Percentiles rank a stretch among this genome's conserved stretches.
Evolutionary conservation across 2,888 invertebrate genomes (phyloP).

Genomic region (Napeogenes inachia): DNA sequence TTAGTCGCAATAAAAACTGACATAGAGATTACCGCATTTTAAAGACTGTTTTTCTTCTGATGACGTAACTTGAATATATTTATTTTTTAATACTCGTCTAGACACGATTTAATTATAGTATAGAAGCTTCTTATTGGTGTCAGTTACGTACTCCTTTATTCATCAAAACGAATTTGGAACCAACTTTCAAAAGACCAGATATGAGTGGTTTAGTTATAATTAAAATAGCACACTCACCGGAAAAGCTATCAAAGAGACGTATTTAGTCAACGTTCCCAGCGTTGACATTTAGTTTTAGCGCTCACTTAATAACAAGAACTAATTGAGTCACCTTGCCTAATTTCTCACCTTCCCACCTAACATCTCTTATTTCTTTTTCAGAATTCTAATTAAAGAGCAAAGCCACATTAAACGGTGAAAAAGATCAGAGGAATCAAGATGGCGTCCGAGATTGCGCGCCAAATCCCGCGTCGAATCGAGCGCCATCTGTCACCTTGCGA

Average conservation of each 20-base stretch:
- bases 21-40: conserved; percentile 23
- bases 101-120: background rate
- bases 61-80: conserved; percentile 16
- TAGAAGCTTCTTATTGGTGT: too few relatives aligned
- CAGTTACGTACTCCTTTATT: too few relatives aligned
- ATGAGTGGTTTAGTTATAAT: too few relatives aligned
- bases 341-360: conserved; percentile 54
- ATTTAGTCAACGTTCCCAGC: conserved; percentile 23
- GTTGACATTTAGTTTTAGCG: conserved; percentile 49
- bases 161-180: too few relatives aligned
- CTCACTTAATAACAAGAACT: conserved; percentile 43
- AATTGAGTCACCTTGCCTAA: conserved; percentile 62
- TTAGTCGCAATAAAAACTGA: conserved; percentile 24
- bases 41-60: conserved; percentile 14
- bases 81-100: conserved; percentile 6
- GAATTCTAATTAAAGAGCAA: conserved; percentile 59
- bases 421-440: conserved; percentile 61
- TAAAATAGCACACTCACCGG: conserved; percentile 7
- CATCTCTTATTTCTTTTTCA: conserved; percentile 63
- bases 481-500: conserved; percentile 58
- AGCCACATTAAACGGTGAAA: conserved; percentile 62
- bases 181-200: too few relatives aligned
- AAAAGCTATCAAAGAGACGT: conserved; percentile 21
- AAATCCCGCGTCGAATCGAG: conserved; percentile 50
- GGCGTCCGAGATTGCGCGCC: conserved; percentile 63